These are phyloP conservation scores for Sphaerophoria rueppellii DNA, from an alignment of 2,888 invertebrate species.

Conservation along the genomic window DNA sequence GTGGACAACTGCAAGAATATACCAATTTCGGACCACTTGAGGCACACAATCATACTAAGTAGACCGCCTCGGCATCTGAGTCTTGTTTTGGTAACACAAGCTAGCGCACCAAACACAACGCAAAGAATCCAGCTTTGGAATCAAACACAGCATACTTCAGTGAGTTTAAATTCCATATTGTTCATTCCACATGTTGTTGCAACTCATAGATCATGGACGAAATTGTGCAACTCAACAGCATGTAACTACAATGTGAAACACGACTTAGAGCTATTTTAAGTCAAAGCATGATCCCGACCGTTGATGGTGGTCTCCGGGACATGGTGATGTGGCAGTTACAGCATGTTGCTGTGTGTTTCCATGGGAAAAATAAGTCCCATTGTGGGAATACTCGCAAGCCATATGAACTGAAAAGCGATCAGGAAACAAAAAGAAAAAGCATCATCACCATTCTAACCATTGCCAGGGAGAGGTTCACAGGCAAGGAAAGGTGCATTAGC, in stretches of 20 bases:
- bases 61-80: constrained; percentile 2
- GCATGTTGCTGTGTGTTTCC: constrained; percentile 21
- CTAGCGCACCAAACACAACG: neutral
- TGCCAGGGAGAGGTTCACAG: too few species aligned
- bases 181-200: constrained; percentile 63
- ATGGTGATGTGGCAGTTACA: neutral
- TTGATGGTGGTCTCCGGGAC: constrained; percentile 31
- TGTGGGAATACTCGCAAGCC: constrained; percentile 30
- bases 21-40: constrained; percentile 22
- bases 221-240: constrained; percentile 64
- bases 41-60: neutral
- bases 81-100: constrained; percentile 40
- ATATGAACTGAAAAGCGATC: neutral
- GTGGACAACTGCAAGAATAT: constrained; percentile 18
- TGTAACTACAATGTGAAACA: constrained; percentile 61
- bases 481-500: constrained; percentile 45
- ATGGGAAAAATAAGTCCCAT: constrained; percentile 42
- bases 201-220: neutral
- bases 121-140: neutral
- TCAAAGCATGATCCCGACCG: constrained; percentile 23
- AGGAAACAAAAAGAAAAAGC: constrained; percentile 40
- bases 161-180: constrained; percentile 45
- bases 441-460: neutral
- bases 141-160: constrained; percentile 15
- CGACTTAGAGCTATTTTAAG: constrained; percentile 51